phyloP scores from a whole-genome alignment of 2,888 invertebrate genomes.

The Melipona beecheii region DNA sequence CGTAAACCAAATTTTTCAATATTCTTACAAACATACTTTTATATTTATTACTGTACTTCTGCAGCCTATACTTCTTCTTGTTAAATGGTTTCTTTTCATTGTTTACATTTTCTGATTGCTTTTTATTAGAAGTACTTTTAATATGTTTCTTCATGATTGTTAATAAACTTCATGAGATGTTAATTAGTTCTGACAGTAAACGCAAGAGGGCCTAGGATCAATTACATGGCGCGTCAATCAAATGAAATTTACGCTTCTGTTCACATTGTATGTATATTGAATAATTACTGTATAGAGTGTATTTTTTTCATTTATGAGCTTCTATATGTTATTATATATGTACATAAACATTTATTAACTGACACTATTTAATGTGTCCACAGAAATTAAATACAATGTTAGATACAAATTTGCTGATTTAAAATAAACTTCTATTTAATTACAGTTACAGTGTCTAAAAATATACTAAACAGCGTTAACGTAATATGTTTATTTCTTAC shows the following conservation, averaged over 20 bases:
- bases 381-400: background rate
- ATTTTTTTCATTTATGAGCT: background rate
- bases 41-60: constrained; percentile 90
- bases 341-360: background rate
- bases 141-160: constrained; percentile 36
- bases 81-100: constrained; percentile 87
- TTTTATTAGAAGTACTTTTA: background rate
- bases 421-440: background rate
- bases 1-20: background rate
- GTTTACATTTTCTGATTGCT: background rate
- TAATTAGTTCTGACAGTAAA: constrained; percentile 41
- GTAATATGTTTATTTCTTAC: background rate
- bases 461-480: background rate
- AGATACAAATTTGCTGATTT: background rate
- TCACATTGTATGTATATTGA: background rate
- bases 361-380: background rate
- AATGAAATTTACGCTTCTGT: constrained; percentile 28
- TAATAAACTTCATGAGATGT: constrained; percentile 16
- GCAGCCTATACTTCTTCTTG: constrained; percentile 88
- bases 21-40: constrained; percentile 82
- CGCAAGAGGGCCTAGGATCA: constrained; percentile 50
- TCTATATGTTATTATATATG: background rate
- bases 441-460: background rate
- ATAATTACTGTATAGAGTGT: constrained; percentile 6
- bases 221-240: constrained; percentile 54